Conservation (phyloP, 2,888 invertebrate genomes). For the Tipula lateralis region DNA sequence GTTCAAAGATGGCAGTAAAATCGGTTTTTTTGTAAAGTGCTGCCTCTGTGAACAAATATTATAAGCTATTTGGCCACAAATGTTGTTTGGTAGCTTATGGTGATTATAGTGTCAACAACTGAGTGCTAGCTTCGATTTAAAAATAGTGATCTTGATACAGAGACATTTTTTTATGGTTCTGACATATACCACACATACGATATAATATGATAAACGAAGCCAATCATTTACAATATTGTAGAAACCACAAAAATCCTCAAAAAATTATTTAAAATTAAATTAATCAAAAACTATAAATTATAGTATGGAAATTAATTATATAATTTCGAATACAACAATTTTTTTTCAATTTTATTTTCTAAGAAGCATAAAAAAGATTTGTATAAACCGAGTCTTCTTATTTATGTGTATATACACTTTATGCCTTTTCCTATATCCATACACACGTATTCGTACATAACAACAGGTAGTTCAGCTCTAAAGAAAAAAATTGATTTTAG, state of each 20-base stretch:
- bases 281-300: neutral
- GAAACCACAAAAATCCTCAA: neutral
- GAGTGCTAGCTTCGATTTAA: too few relatives aligned
- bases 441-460: neutral
- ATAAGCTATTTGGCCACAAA: too few relatives aligned
- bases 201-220: neutral
- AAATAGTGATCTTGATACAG: too few relatives aligned
- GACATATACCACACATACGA: neutral
- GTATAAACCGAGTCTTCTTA: neutral
- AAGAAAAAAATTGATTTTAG: slow-evolving; percentile 6
- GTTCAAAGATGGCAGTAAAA: too few relatives aligned
- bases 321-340: neutral
- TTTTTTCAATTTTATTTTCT: neutral
- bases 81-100: too few relatives aligned
- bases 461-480: slow-evolving; percentile 5
- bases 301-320: neutral
- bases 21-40: too few relatives aligned
- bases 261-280: neutral
- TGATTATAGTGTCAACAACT: too few relatives aligned
- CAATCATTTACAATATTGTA: neutral
- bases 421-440: too few relatives aligned
- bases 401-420: neutral
- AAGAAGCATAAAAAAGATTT: slow-evolving; percentile 1
- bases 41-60: too few relatives aligned
- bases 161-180: too few relatives aligned